phyloP scores from a whole-genome alignment of 2,113 vertebrate species.

The Aramus guarauna region DNA sequence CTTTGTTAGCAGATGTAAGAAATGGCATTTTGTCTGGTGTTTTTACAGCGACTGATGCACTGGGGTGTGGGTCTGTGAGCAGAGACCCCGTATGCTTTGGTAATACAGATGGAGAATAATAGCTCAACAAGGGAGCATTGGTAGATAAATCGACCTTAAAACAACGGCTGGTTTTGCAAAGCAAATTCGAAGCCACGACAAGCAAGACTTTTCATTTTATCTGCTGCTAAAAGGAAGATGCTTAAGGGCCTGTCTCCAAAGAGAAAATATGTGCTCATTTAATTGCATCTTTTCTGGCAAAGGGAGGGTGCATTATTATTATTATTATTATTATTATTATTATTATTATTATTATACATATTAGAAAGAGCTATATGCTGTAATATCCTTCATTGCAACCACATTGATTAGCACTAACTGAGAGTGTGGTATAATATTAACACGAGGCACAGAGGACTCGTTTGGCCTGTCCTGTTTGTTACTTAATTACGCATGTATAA shows the following conservation, averaged over 20 bases:
- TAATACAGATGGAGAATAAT: neutral
- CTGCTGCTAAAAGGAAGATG: constrained; percentile 7
- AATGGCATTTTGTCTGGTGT: neutral
- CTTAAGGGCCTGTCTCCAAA: constrained; percentile 8
- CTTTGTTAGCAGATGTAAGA: neutral
- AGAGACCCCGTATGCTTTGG: neutral
- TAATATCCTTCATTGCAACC: constrained; percentile 23
- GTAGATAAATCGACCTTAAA: neutral
- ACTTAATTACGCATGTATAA: neutral
- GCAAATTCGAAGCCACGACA: neutral
- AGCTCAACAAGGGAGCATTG: neutral
- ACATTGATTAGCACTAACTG: constrained; percentile 38
- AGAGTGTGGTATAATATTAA: neutral
- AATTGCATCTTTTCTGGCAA: constrained; percentile 18
- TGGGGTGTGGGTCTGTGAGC: neutral
- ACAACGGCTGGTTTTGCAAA: constrained; percentile 9
- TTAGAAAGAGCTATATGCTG: neutral
- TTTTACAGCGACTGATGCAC: neutral
- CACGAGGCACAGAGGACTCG: neutral
- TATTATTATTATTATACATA: constrained; percentile 2
- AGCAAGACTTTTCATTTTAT: neutral
- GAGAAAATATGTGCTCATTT: neutral
- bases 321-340: neutral
- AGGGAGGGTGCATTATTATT: neutral
- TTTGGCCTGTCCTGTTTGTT: constrained; percentile 47